These are phyloP conservation scores for Cettia cetti DNA, from an alignment of 2,113 vertebrate species.

Conservation along the genomic window DNA sequence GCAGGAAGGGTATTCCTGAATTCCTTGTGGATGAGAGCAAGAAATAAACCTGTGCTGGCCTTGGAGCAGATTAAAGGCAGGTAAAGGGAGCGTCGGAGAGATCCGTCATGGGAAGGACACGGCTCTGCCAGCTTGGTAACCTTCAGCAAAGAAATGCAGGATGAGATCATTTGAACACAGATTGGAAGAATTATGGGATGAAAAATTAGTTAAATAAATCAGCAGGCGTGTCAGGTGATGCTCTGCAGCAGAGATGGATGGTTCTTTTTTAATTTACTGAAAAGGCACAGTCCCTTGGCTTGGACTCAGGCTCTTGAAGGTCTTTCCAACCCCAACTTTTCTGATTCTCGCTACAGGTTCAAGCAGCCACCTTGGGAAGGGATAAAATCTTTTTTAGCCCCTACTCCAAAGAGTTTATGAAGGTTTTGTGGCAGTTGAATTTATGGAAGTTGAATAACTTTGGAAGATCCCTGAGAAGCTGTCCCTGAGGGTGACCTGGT, in stretches of 20 bases:
- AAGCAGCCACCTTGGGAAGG: background rate
- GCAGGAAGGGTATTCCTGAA: background rate
- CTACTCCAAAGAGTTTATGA: background rate
- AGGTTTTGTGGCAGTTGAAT: background rate
- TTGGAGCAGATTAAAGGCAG: constrained; percentile 29
- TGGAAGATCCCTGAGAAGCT: fast-evolving
- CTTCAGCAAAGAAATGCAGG: constrained; percentile 35
- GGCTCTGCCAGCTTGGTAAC: constrained; percentile 22
- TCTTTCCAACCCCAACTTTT: background rate
- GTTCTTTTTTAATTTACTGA: constrained; percentile 37
- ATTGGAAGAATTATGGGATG: constrained; percentile 1
- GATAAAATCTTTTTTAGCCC: background rate
- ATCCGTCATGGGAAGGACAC: constrained; percentile 33
- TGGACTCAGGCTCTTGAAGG: background rate
- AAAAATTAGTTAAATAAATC: constrained; percentile 46
- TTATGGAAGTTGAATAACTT: background rate
- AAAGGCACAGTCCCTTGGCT: background rate
- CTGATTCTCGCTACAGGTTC: background rate
- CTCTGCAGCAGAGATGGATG: background rate
- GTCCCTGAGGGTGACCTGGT: background rate
- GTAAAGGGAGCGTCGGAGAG: background rate
- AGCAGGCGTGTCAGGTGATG: background rate
- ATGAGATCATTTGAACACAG: constrained; percentile 1
- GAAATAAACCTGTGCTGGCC: background rate
- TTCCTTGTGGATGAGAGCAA: background rate